These are phyloP conservation scores for Prunella strophiata DNA, from an alignment of 2,797 vertebrate genomes.

Conservation along the genomic window DNA sequence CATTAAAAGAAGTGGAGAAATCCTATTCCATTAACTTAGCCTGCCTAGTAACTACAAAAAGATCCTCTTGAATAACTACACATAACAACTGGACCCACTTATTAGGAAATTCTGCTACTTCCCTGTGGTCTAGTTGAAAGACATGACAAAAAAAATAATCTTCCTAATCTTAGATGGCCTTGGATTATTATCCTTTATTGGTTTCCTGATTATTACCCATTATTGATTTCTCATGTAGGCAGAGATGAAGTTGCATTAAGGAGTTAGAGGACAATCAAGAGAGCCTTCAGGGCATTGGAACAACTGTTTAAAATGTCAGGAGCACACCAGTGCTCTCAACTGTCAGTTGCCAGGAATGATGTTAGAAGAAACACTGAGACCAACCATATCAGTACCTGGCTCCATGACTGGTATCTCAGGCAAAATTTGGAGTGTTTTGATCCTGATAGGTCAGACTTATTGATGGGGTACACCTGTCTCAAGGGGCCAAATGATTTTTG, in stretches of 20 bases:
- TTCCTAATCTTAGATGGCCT: neutral
- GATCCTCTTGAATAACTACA: neutral
- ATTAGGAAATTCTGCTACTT: neutral
- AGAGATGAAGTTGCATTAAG: neutral
- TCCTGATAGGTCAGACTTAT: neutral
- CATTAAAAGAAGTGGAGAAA: neutral
- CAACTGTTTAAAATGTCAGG: neutral
- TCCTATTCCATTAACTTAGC: neutral
- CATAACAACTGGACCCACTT: neutral
- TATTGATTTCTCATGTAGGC: neutral
- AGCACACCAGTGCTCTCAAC: neutral
- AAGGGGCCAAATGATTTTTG: neutral
- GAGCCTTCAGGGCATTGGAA: neutral
- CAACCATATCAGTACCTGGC: neutral
- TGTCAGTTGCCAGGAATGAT: neutral
- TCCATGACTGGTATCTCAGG: accelerated
- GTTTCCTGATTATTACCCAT: neutral
- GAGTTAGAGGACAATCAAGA: neutral
- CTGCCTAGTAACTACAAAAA: neutral
- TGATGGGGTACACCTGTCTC: accelerated
- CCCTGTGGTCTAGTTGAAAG: neutral
- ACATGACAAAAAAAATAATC: neutral
- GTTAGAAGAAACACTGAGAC: neutral
- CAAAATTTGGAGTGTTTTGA: neutral
- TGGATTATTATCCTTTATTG: neutral